A percentile compares a stretch with the other conserved stretches of the same genome.
These are phyloP conservation scores for Dasyprocta punctata DNA, from an alignment of 2,113 vertebrate species.

Conservation along the genomic window DNA sequence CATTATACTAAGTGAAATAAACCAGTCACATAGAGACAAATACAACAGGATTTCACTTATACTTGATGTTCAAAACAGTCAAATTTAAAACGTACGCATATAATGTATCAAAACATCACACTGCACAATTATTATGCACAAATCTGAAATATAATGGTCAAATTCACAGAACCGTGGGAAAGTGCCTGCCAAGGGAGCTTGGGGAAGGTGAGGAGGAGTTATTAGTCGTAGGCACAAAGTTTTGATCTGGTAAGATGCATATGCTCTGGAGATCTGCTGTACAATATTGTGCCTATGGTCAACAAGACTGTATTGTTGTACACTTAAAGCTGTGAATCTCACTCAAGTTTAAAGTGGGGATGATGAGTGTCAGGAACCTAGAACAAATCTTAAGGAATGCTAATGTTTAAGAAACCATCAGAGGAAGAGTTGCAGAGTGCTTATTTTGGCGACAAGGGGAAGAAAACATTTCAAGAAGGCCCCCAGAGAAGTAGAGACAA, in stretches of 20 bases:
- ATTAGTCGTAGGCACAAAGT: neutral
- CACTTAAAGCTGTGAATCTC: neutral
- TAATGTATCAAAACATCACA: neutral
- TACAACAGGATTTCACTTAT: neutral
- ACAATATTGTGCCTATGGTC: no score
- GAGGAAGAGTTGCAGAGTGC: neutral
- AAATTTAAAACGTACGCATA: neutral
- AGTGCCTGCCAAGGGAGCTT: no score
- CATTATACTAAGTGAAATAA: neutral
- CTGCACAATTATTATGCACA: neutral
- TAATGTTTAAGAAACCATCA: neutral
- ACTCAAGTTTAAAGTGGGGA: neutral
- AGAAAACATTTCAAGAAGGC: neutral
- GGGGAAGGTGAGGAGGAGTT: neutral
- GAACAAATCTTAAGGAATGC: neutral
- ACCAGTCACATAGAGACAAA: neutral
- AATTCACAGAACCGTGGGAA: neutral
- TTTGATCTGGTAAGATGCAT: neutral
- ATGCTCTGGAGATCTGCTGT: no score
- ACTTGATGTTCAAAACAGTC: neutral
- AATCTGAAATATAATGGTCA: neutral
- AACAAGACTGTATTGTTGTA: neutral
- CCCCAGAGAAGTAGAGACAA: neutral
- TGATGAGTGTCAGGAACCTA: neutral
- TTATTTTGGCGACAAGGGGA: neutral